Percentiles rank a stretch among this genome's conserved stretches.
These are phyloP conservation scores for Dallia pectoralis DNA, from an alignment of 2,797 vertebrate species.

Conservation along the genomic window DNA sequence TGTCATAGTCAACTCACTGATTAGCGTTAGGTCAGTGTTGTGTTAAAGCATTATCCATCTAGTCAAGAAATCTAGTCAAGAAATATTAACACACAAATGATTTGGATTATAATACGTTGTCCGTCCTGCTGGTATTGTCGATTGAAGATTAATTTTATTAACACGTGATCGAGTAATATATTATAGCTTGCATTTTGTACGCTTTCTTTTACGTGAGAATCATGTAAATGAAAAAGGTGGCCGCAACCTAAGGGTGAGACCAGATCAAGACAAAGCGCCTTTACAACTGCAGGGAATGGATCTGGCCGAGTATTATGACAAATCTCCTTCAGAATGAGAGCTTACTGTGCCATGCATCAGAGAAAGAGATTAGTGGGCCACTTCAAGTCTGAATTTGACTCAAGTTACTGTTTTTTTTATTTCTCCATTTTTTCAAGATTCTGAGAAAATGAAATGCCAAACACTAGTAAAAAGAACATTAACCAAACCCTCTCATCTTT, in stretches of 20 bases:
- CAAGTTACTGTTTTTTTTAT: constrained; percentile 40
- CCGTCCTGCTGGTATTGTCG: neutral
- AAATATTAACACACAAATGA: neutral
- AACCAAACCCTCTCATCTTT: constrained; percentile 34
- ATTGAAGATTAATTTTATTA: neutral
- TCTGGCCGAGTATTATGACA: constrained; percentile 57
- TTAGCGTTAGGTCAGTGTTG: neutral
- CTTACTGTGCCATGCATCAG: constrained; percentile 56
- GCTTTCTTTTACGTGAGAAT: constrained; percentile 19
- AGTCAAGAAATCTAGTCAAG: neutral
- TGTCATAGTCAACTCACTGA: neutral
- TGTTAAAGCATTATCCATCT: neutral
- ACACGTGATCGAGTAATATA: neutral
- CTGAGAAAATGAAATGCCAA: constrained; percentile 41
- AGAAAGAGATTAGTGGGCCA: constrained; percentile 54
- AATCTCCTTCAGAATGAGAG: constrained; percentile 54
- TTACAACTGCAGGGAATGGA: constrained; percentile 50
- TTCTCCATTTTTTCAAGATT: constrained; percentile 19
- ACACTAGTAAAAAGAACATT: constrained; percentile 33
- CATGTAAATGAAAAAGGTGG: constrained; percentile 42
- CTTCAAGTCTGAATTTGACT: constrained; percentile 55
- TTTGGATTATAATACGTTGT: neutral
- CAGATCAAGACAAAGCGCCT: constrained; percentile 52
- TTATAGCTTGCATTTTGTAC: neutral
- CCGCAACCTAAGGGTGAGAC: constrained; percentile 28